Conservation (phyloP, 2,797 vertebrate genomes). For the Buceros bicornis region DNA sequence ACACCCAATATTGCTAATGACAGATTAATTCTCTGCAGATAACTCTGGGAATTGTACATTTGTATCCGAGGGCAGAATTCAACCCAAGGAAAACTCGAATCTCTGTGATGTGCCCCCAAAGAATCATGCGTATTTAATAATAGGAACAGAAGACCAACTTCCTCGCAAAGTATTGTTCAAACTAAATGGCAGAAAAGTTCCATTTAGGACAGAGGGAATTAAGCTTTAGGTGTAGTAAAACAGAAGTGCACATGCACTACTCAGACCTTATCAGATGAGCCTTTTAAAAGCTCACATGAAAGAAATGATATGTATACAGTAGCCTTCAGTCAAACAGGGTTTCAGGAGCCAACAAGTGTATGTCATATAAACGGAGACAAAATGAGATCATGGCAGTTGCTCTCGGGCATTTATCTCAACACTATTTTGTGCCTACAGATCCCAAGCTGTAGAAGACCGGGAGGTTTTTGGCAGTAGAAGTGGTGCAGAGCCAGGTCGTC, state of each 20-base stretch:
- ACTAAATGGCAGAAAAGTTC: not conserved
- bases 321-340: conserved; percentile 14
- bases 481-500: not conserved
- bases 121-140: conserved; percentile 6
- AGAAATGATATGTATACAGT: conserved; percentile 14
- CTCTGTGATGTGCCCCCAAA: conserved; percentile 51
- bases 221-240: not conserved
- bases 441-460: not conserved
- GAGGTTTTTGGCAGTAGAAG: not conserved
- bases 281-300: conserved; percentile 1
- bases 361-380: not conserved
- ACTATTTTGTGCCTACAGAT: conserved; percentile 1
- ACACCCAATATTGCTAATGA: conserved; percentile 71
- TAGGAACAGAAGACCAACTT: conserved; percentile 19
- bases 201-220: conserved; percentile 26
- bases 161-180: not conserved
- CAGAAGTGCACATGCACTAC: not conserved
- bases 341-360: conserved; percentile 43
- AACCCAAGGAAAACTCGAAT: conserved; percentile 34
- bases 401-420: conserved; percentile 50
- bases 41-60: conserved; percentile 45
- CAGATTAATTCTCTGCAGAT: conserved; percentile 69
- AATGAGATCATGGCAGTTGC: conserved; percentile 55
- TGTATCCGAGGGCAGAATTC: conserved; percentile 51
- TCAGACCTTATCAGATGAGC: conserved; percentile 48